phyloP scores from a whole-genome alignment of 2,113 vertebrate species.

The Ifrita kowaldi region DNA sequence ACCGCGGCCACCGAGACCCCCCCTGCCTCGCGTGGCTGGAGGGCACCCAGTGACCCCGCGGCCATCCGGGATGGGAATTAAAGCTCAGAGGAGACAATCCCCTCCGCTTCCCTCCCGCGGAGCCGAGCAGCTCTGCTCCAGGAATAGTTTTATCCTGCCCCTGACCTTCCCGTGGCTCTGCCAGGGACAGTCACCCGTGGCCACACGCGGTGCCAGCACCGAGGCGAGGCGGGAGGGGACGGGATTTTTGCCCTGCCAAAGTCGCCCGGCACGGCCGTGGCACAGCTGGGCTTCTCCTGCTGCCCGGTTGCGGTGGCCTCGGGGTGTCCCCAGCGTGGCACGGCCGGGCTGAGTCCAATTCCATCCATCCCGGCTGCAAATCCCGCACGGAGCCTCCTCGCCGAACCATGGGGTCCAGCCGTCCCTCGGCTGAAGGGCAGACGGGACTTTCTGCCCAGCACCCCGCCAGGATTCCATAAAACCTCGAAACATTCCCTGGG shows the following conservation, averaged over 20 bases:
- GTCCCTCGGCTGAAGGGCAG: fast-evolving
- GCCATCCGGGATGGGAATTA: not conserved
- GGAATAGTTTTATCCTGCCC: constrained; percentile 40
- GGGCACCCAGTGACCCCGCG: not conserved
- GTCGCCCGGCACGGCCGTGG: not conserved
- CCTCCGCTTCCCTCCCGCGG: not conserved
- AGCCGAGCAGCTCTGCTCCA: not conserved
- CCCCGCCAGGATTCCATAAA: not conserved
- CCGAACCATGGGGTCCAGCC: fast-evolving
- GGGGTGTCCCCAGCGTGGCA: not conserved
- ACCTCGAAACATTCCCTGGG: fast-evolving
- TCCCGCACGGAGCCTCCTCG: fast-evolving
- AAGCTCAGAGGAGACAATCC: constrained; percentile 13
- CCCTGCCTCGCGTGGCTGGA: fast-evolving
- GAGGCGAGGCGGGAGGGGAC: not conserved
- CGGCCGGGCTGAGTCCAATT: fast-evolving
- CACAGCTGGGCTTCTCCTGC: not conserved
- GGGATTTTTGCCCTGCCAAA: fast-evolving
- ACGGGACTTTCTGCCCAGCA: not conserved
- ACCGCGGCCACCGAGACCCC: not conserved
- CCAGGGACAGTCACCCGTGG: not conserved
- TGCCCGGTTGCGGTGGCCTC: not conserved
- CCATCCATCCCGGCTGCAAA: not conserved
- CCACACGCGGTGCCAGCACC: not conserved
- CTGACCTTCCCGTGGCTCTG: not conserved